These are phyloP conservation scores for Maniola hyperantus DNA, from an alignment of 2,888 invertebrate species.

Conservation along the genomic window DNA sequence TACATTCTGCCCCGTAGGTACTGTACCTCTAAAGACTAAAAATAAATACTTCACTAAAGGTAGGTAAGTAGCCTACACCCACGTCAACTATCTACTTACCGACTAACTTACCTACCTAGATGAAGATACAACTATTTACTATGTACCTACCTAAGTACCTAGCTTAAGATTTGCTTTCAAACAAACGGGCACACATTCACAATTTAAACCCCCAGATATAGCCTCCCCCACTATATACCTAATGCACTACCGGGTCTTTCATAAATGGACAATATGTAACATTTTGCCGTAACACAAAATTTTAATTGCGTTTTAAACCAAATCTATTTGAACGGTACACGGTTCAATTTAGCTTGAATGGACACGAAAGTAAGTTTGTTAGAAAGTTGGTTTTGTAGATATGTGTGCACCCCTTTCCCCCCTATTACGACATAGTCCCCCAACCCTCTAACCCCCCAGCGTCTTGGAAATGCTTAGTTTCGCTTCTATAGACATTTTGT, in stretches of 20 bases:
- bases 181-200: slow-evolving; percentile 49
- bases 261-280: slow-evolving; percentile 57
- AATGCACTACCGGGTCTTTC: slow-evolving; percentile 61
- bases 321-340: slow-evolving; percentile 34
- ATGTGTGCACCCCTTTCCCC: slow-evolving; percentile 39
- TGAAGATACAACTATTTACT: slow-evolving; percentile 39
- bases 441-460: slow-evolving; percentile 50
- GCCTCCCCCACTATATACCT: slow-evolving; percentile 48
- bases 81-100: neutral
- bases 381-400: slow-evolving; percentile 44
- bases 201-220: slow-evolving; percentile 45
- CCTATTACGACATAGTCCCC: slow-evolving; percentile 41
- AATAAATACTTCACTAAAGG: too few species aligned
- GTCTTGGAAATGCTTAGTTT: slow-evolving; percentile 78
- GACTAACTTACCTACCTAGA: too few species aligned
- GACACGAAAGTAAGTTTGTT: slow-evolving; percentile 36
- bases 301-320: slow-evolving; percentile 28
- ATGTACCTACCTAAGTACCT: too few species aligned
- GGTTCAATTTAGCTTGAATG: slow-evolving; percentile 43
- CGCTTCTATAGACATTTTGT: slow-evolving; percentile 73
- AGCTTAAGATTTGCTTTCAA: slow-evolving; percentile 51
- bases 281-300: slow-evolving; percentile 40
- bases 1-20: too few species aligned
- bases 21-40: too few species aligned
- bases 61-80: neutral